Evolutionary conservation across 2,888 invertebrate species (phyloP), one percentile per base, ranked within the genome.

Genomic region (Chymomyza amoena): DNA sequence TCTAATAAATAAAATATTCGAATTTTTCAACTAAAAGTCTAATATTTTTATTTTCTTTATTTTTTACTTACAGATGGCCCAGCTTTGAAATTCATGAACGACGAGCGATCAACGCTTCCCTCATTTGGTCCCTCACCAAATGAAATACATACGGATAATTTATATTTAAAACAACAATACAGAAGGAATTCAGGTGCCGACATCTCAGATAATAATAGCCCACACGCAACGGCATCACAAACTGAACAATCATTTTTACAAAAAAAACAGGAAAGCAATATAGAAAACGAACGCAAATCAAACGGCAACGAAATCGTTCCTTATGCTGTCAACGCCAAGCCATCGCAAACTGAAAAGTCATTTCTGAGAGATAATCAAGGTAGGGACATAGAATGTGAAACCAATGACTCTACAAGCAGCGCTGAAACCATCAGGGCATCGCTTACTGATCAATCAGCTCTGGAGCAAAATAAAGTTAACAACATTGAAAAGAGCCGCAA

Each of bases 161-260:
- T 85, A 60, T 68, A 72, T 69, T 56, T 87, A 13, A 66, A 45
- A 59, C 32, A 70, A 3, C 61, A 25, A 9, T 69, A 60, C 28
- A 16, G 51, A 64, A 68, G 2, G 36, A 32, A 50, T 73, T n/a
- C 50, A 61, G 66, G n/a, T 32, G 39, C 76, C 68, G 64, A 65
- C 75, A 28, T 83, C 84, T 66, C 83, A 76, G 6, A 79, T 83
- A 68, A 77, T 84, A 64, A 84, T 87, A 66, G 83, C 86, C 20
- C 81, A 79, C 73, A 88, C 86, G 51, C 86, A 86, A 81, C 61
- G 61, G 61, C 65, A 52, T 39, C 63, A 74, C 67, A 68, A 68
- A 60, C 59, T 52, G 63, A 62, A 51, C 39, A 57, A 39, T 25
- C 68, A 56, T 18, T 36, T 59, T 25, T 32, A 56, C 60, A 39